Evolutionary conservation across 2,113 vertebrate genomes (phyloP), one percentile per base, ranked within the genome.

Genomic region (Delphinapterus leucas): DNA sequence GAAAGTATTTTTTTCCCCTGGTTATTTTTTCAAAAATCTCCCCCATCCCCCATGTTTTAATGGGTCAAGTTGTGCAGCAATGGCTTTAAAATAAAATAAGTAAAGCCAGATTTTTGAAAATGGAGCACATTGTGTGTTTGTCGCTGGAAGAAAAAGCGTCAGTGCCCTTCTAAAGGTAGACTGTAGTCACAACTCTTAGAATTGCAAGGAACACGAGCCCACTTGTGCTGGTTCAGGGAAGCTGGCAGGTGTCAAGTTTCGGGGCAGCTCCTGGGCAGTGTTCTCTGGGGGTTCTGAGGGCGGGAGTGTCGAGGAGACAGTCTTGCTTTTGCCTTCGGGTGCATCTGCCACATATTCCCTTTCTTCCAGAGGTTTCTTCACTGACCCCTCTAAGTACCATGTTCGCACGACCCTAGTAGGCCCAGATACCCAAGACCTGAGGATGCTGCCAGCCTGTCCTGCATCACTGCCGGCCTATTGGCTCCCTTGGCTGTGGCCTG

Each of bases 11-110:
- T 0, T 53, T 53, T 53, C 53, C 53, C 77, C 17, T 44, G 3
- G n/a, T 41, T 81, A 28, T 71, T 76, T 61, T 58, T 47, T 28
- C 18, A 53, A 61, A 60, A 79, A 8, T 81, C n/a, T 26, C 38
- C 38, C 60, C 26, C 36, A 0, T 79, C 31, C 26, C 12, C 25
- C 17, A 0, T 53, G 33, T 73, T 74, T 80, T 44, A 18, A 44
- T 31, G 47, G 26, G 31, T 15, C 20, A 1, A 36, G 38, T 61
- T 80, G 41, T 17, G 28, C n/a, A 15, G 26, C 65, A n/a, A 21
- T 55, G 36, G 28, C 71, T 92, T 90, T 92, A 65, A 86, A 63
- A 65, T 41, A 79, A 55, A 55, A 41, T 70, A 53, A 88, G 21
- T 73, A n/a, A 96, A 90, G 55, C 2, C 18, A 21, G n/a, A 49